Evolutionary conservation across 1,140 invertebrate species (phyloP), one percentile per base, ranked within the genome.

Genomic region (Temnothorax curvispinosus): DNA sequence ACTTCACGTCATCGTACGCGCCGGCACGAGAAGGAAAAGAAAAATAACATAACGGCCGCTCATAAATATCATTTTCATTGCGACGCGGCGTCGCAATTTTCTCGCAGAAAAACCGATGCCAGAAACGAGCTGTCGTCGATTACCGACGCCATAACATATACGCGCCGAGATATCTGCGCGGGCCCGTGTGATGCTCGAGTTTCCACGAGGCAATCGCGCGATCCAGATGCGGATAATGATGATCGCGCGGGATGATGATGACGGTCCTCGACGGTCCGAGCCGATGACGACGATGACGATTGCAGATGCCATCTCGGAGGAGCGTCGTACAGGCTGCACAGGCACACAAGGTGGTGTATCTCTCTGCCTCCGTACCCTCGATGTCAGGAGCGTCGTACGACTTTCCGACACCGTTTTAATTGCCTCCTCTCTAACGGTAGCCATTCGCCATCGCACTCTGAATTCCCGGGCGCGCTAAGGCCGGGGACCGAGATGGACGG

Each of bases 351-450:
- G 32, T 64, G 71, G 44, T 54, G 72, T 65, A 32, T 32, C 11
- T 5, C 65, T 69, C 65, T 69, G 38, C 54, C 75, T 44, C 65
- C 15, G 78, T 44, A 62, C 52, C 88, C 62, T 85, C 62, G 88
- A 85, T 88, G 89, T 84, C 89, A 64, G 76, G 78, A 87, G 87
- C 80, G 85, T 84, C 87, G 88, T 92, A 92, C 91, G 92, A 94
- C 90, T 94, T 86, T 93, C 94, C 94, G 92, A 95, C 94, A 95
- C 95, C 94, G 94, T 95, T 95, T 95, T 95, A 95, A 95, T 95
- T 95, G 94, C 92, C 86, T 85, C 87, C 88, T 84, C 90, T 90
- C 92, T 95, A 95, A 95, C 94, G 94, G 94, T 94, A 93, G 88
- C 88, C 71, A 82, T 52, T 82, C 81, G 72, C 84, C 76, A 88